Percentiles rank a stretch among this genome's conserved stretches.
Conservation (phyloP, 2,797 vertebrate species). For the Cyclura pinguis region DNA sequence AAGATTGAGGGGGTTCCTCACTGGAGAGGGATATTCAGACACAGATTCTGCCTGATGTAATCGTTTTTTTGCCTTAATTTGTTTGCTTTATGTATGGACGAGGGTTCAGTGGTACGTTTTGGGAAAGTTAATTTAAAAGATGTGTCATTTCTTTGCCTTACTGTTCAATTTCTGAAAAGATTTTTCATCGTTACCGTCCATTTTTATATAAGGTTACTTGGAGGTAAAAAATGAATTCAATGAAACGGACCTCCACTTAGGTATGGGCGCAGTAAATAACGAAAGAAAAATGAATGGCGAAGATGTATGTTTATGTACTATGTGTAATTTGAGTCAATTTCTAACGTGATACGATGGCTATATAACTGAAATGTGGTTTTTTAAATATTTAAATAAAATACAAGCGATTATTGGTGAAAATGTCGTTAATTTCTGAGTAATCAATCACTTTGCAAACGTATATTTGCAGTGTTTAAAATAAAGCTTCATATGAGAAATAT, state of each 20-base stretch:
- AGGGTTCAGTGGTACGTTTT: conserved; percentile 62
- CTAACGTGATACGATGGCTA: conserved; percentile 52
- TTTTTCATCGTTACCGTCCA: neutral
- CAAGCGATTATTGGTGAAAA: conserved; percentile 41
- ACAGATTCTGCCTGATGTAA: conserved; percentile 56
- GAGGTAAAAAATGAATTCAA: neutral
- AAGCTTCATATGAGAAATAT: neutral
- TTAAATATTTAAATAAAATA: conserved; percentile 44
- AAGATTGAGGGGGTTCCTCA: neutral
- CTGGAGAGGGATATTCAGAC: conserved; percentile 67
- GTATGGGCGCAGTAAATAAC: neutral
- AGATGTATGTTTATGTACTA: conserved; percentile 23
- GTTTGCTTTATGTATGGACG: conserved; percentile 76
- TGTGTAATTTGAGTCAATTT: conserved; percentile 28
- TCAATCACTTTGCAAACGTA: neutral
- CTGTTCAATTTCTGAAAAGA: conserved; percentile 61
- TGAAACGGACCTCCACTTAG: neutral
- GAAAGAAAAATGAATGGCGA: neutral
- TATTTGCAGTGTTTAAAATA: neutral
- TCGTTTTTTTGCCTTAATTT: conserved; percentile 45
- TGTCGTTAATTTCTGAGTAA: conserved; percentile 1
- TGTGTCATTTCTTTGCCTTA: conserved; percentile 41
- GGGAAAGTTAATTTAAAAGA: conserved; percentile 55
- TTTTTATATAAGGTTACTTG: neutral
- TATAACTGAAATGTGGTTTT: conserved; percentile 54